Conservation (phyloP, 2,113 vertebrate genomes). For the Oxygymnocypris stewartii region DNA sequence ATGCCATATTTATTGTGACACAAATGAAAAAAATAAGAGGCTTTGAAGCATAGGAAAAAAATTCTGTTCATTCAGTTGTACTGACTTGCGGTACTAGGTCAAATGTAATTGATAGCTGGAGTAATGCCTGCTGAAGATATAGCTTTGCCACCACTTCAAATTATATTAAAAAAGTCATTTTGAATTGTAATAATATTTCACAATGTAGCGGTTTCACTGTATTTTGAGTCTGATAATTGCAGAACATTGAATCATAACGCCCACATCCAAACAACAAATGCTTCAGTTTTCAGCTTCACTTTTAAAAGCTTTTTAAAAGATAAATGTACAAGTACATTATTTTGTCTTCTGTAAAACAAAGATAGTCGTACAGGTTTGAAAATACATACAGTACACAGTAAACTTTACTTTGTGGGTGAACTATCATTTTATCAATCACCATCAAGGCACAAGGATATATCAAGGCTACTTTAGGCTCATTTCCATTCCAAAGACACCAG, state of each 20-base stretch:
- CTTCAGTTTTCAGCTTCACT: not conserved
- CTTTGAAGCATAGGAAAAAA: not conserved
- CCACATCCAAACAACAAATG: not conserved
- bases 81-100: not conserved
- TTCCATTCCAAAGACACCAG: conserved; percentile 14
- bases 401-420: too few relatives aligned
- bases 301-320: not conserved
- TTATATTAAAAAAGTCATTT: not conserved
- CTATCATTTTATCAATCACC: not conserved
- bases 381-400: not conserved
- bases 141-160: not conserved
- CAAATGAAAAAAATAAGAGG: not conserved
- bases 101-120: not conserved
- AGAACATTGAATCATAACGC: not conserved
- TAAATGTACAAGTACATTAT: not conserved
- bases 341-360: not conserved
- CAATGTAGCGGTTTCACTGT: not conserved
- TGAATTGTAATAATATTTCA: not conserved
- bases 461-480: not conserved
- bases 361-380: not conserved
- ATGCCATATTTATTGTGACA: not conserved
- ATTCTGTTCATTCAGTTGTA: not conserved
- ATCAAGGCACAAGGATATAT: not conserved
- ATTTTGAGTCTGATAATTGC: not conserved
- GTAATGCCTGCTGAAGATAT: not conserved